Conservation (phyloP, 2,797 vertebrate species). For the Amblyraja radiata region DNA sequence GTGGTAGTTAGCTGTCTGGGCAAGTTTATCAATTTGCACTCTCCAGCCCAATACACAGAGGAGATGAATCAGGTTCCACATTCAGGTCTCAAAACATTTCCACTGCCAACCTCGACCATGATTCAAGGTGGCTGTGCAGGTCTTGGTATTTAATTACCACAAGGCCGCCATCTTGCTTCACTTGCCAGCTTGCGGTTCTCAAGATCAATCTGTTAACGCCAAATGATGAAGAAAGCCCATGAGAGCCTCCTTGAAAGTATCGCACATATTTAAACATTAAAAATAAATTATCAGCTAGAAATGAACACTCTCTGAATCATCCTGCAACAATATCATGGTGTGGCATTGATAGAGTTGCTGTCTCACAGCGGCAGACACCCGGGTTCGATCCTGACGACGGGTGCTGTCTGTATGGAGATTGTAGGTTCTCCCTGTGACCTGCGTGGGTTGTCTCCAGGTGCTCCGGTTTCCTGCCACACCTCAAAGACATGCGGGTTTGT, state of each 20-base stretch:
- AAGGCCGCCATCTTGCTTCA: conserved; percentile 11
- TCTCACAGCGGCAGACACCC: too few relatives aligned
- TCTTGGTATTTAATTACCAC: neutral
- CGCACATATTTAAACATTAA: neutral
- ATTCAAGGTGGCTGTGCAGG: neutral
- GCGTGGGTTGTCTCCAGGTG: too few relatives aligned
- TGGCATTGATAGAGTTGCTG: too few relatives aligned
- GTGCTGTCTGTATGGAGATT: too few relatives aligned
- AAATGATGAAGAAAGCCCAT: neutral
- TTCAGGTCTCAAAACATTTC: neutral
- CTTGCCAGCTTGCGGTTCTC: neutral
- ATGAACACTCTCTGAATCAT: neutral
- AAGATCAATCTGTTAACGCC: neutral
- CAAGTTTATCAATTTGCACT: conserved; percentile 39
- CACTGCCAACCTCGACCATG: neutral
- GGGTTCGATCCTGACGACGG: too few relatives aligned
- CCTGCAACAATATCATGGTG: neutral
- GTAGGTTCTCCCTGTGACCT: too few relatives aligned
- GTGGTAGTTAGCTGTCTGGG: conserved; percentile 42
- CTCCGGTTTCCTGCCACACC: too few relatives aligned
- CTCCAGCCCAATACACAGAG: neutral
- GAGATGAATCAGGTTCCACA: conserved; percentile 28
- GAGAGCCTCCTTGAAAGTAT: neutral
- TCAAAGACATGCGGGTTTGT: too few relatives aligned
- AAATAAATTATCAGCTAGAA: neutral